Base-by-base conservation (phyloP, 2,888 invertebrate genomes). In the Shargacucullia verbasci region DNA sequence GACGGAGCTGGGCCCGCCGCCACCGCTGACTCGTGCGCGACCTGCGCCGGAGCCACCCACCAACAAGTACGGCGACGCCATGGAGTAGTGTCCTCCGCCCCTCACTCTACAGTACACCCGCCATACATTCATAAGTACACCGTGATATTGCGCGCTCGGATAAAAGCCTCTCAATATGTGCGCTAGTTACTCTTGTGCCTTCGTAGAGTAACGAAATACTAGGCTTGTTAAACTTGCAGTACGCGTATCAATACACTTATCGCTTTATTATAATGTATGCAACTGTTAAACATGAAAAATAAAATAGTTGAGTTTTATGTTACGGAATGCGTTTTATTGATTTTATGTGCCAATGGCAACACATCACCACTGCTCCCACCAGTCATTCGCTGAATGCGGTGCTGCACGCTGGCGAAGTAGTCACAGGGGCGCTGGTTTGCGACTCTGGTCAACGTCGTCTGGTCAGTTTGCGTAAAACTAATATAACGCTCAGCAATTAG, bases 11-110 rank as follows among this genome's bases (percentile, higher is more conserved):
- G 63, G 55, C n/a, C 60, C 47, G 25, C 74, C 78, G 34, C 62
- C 68, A 41, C 47, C 69, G 80, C 20, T 20, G 85, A 20, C 78
- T 80, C 12, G 72, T 67, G 68, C 38, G 8, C 77, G 69, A 81
- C 86, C 77, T 7, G 66, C 72, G 48, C 56, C 70, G 13, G 39
- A 73, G 20, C 40, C 76, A 29, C 63, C 83, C 2, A 89, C 90
- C 55, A 92, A 91, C 85, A 83, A 88, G 70, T 92, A 94, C 68
- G 91, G 89, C 6, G 90, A 93, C 76, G 60, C 46, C 37, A 78
- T 92, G 79, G 92, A 93, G 13, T 93, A 83, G 70, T 12, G 46
- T 29, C 11, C 37, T 15, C 15, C 14, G 20, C 4, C 20, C 4
- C 4, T 4, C 20, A 20, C 20, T 4, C 20, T 20, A n/a, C 20